Percentiles rank a stretch among this genome's conserved stretches.
Conservation (phyloP, 1,140 invertebrate genomes). For the Panagrolaimus sp. region DNA sequence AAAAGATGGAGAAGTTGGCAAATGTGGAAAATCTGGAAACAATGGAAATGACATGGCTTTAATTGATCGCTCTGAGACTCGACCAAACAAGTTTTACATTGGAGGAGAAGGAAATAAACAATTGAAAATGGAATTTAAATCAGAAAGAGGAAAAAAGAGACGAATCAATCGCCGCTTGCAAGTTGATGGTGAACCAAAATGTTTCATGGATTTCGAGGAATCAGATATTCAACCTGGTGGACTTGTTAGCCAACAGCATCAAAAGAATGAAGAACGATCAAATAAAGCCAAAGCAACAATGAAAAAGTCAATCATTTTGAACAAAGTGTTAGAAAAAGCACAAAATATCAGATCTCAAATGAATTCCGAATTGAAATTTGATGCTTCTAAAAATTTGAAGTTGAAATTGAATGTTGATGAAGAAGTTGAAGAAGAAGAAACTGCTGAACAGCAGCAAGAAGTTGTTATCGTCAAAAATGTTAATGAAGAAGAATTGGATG, state of each 20-base stretch:
- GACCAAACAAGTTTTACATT: not conserved
- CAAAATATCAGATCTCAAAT: not conserved
- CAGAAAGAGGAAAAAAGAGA: not conserved
- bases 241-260: not conserved
- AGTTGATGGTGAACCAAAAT: not conserved
- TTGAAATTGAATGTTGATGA: not conserved
- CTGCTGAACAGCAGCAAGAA: not conserved
- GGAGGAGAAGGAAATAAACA: not conserved
- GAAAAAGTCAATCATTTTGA: not conserved
- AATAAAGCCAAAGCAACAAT: not conserved
- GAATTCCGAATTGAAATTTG: not conserved
- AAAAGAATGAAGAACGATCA: constrained; percentile 8
- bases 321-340: not conserved
- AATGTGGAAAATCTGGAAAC: not conserved
- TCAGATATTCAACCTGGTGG: not conserved
- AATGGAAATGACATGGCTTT: not conserved
- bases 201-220: not conserved
- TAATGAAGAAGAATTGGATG: not conserved
- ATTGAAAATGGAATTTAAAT: not conserved
- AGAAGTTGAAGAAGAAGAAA: not conserved
- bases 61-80: not conserved
- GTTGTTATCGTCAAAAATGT: constrained; percentile 6
- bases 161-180: not conserved
- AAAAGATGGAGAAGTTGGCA: not conserved
- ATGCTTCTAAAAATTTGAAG: too few relatives aligned